Percentiles rank a stretch among this genome's conserved stretches.
Evolutionary conservation across 2,888 invertebrate genomes (phyloP).

Genomic region (Tricholauxania praeusta): DNA sequence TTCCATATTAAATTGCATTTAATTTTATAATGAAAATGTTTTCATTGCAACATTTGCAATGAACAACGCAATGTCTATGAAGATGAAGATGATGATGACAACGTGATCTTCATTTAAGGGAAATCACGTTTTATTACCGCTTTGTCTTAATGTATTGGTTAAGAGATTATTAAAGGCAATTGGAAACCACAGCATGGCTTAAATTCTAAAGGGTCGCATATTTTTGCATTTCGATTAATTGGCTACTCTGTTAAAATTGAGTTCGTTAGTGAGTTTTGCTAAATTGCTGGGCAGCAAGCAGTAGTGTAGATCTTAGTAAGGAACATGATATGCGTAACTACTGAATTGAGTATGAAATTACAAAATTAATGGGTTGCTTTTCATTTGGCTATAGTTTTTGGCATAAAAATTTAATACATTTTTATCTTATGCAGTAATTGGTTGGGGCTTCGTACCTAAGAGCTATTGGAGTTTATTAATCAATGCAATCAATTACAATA

Average conservation of each 20-base stretch:
- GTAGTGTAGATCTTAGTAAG: no score
- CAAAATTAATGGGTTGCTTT: no score
- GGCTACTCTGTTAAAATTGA: constrained; percentile 32
- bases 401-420: no score
- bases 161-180: background rate
- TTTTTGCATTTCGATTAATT: constrained; percentile 35
- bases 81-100: background rate
- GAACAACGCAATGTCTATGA: background rate
- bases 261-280: background rate
- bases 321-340: no score
- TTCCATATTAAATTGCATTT: constrained; percentile 42
- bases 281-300: no score
- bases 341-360: no score
- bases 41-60: background rate
- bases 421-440: no score
- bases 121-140: background rate
- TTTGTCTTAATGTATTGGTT: background rate
- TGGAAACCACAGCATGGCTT: background rate
- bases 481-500: no score
- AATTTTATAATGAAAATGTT: constrained; percentile 31
- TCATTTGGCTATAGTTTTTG: no score
- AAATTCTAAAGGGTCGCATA: background rate
- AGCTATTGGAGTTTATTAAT: no score
- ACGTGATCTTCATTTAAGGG: constrained; percentile 32
- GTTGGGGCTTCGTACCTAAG: no score